Conservation (phyloP, 2,888 invertebrate genomes). For the Chalcosyrphus nemorum region DNA sequence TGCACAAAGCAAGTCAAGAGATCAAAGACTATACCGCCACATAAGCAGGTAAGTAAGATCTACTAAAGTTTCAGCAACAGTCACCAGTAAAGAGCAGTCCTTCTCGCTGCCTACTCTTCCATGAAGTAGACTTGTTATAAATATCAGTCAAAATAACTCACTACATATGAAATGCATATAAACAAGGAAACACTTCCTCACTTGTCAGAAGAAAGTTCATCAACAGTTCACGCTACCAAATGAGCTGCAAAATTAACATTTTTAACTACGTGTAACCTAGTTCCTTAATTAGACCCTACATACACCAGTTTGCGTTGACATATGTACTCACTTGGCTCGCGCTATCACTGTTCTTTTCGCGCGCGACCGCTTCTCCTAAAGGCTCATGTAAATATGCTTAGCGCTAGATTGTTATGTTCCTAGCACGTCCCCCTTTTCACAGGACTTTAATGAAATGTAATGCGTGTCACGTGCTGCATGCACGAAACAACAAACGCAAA, state of each 20-base stretch:
- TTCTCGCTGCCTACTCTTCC: too few species aligned
- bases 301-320: not conserved
- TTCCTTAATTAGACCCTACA: slow-evolving; percentile 42
- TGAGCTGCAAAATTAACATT: slow-evolving; percentile 30
- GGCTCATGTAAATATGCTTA: not conserved
- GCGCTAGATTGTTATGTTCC: slow-evolving; percentile 14
- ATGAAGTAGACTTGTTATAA: too few species aligned
- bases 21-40: too few species aligned
- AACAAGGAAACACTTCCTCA: not conserved
- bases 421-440: not conserved
- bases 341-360: slow-evolving; percentile 4
- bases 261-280: slow-evolving; percentile 39
- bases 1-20: too few species aligned
- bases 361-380: not conserved
- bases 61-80: too few species aligned
- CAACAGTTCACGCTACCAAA: not conserved
- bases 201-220: not conserved
- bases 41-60: too few species aligned
- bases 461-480: slow-evolving; percentile 69
- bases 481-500: slow-evolving; percentile 36
- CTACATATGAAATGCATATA: too few species aligned
- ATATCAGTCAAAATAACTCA: too few species aligned
- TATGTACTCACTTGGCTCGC: not conserved
- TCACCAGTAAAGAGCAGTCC: too few species aligned
- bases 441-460: slow-evolving; percentile 67